These are phyloP conservation scores for Caenorhabditis sp. DNA, from an alignment of 2,888 invertebrate genomes.

Conservation along the genomic window DNA sequence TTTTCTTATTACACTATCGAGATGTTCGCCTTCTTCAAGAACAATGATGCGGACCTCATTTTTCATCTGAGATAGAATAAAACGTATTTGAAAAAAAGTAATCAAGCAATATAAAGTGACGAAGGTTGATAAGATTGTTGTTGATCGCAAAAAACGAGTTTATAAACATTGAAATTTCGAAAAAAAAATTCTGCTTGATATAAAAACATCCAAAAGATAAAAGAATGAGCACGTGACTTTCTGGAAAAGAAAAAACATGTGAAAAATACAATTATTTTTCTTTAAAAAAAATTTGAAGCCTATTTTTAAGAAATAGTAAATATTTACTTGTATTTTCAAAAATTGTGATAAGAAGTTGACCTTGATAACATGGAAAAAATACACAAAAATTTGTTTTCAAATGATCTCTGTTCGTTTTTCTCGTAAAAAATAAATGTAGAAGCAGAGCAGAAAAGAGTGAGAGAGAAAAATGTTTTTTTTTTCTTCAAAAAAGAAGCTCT, in stretches of 20 bases:
- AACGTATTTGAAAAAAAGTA: not conserved
- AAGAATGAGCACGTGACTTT: not conserved
- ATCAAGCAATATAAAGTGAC: not conserved
- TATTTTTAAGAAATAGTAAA: too few relatives aligned
- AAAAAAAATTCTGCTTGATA: not conserved
- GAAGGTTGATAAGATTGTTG: not conserved
- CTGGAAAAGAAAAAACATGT: not conserved
- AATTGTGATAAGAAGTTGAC: too few relatives aligned
- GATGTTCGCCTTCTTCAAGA: constrained; percentile 60
- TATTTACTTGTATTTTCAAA: too few relatives aligned
- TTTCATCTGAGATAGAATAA: constrained; percentile 6
- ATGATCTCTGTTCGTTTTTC: too few relatives aligned
- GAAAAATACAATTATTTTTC: too few relatives aligned
- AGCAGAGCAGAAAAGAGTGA: too few relatives aligned
- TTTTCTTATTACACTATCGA: constrained; percentile 60
- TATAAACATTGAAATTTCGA: not conserved
- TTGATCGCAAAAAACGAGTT: not conserved
- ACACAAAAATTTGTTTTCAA: too few relatives aligned
- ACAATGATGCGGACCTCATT: constrained; percentile 51
- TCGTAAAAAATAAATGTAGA: too few relatives aligned
- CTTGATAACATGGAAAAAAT: too few relatives aligned
- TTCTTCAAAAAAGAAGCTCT: too few relatives aligned
- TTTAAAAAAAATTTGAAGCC: too few relatives aligned
- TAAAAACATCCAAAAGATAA: not conserved
- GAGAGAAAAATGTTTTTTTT: too few relatives aligned